Base-by-base conservation (phyloP, 2,888 invertebrate genomes). In the Pteria penguin region DNA sequence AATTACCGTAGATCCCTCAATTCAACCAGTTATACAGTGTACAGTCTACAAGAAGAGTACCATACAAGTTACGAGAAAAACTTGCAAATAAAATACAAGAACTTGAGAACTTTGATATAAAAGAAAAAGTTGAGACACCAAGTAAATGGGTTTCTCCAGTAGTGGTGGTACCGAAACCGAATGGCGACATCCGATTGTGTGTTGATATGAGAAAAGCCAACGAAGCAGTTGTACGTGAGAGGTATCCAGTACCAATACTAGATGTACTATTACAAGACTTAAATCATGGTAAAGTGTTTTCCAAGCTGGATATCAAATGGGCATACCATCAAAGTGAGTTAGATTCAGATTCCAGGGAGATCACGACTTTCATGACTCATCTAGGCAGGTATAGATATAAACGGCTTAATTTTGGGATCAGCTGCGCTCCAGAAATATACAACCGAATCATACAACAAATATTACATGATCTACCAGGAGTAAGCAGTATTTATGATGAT, bases 71-170 rank as follows among this genome's bases (percentile, higher is more conserved):
- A 54, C 33, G 75, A 29, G 60, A 75, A 14, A 80, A 77, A 52
- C 73, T 82, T 1, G 75, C 77, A 33, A 61, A 54, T 1, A 80
- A 83, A 67, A 52, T 85, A n/a, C 29, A 81, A 18, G 45, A 79
- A 45, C 71, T 82, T 4, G 72, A 84, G 65, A n/a, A 72, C 29
- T 11, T 74, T 11, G 80, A 81, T 61, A 76, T 85, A n/a, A 84
- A 84, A 27, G 84, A 86, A 69, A 75, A 73, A 57, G 84, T 80
- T 4, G 62, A 77, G 22, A 81, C 81, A 22, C 81, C 82, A 8
- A 81, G 66, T 32, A 58, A 71, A 18, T 84, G 83, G 83, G 76
- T 83, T 8, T 78, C 77, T 32, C 80, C 80, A 26, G 62, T 80
- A 2, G 80, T 84, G 2, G 75, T 76, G 18, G 82, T 80, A 8